Evolutionary conservation across 1,140 invertebrate genomes (phyloP), one percentile per base, ranked within the genome.

Genomic region (Saccostrea cuccullata): DNA sequence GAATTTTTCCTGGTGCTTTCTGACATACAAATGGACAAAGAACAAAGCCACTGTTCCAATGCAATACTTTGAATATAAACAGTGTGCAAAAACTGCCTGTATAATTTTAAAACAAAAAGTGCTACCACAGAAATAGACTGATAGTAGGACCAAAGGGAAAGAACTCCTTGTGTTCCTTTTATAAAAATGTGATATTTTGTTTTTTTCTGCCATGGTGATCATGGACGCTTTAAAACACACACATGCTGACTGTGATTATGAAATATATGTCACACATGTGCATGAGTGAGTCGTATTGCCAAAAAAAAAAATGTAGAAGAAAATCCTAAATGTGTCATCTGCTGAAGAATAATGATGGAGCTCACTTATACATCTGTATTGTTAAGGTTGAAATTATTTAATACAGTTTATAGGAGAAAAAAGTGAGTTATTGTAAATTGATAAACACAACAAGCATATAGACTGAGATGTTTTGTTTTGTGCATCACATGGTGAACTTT

Each of bases 211-310:
- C 70, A 77, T 77, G 70, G 26, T 77, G 2, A 77, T 77, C 70
- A 77, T 77, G 70, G 70, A 77, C 70, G 26, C 15, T 77, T 77
- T 26, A 77, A 77, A 77, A 77, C 23, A 77, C 26, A 77, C 70
- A 40, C 70, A 77, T 77, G 26, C 70, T 77, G 70, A 77, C 70
- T 77, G 70, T 77, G 70, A 77, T 77, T 77, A 30, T 77, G 8
- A 30, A 67, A 15, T 77, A 13, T 77, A 11, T 77, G 26, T 77
- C 26, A 77, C 70, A 77, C 70, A 77, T 77, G 70, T 77, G 70
- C 70, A 77, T 77, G 70, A 77, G 70, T 77, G 23, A 77, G 58
- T 64, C 58, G 15, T 36, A 77, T 77, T 77, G 70, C 70, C 70
- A 73, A 73, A 73, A 70, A 73, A 70, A 73, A 30, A 13, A 73